Evolutionary conservation across 2,113 vertebrate genomes (phyloP), one percentile per base, ranked within the genome.

Genomic region (Accipiter cooperii): DNA sequence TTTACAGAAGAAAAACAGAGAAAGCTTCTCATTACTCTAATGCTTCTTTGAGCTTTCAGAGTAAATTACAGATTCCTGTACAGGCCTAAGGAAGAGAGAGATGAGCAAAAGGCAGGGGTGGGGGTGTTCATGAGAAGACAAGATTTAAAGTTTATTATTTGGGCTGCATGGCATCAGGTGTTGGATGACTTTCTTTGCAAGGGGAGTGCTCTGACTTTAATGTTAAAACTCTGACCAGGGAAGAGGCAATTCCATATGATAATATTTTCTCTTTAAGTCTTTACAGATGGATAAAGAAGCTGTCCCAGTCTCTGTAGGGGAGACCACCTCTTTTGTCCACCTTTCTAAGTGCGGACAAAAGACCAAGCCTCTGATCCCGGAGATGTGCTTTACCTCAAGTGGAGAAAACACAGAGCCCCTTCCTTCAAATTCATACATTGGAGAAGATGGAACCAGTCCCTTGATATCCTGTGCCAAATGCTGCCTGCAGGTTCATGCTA

Each of bases 331-430:
- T 0, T 94, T 96, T 3, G 26, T 86, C 26, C 52, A 94, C 9
- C 73, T 96, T 7, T 98, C 98, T 19, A 97, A 65, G 26, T 98
- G 98, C 0, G 98, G 99, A 64, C 98, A 98, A 75, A 98, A 89
- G 96, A 99, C 98, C 10, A 98, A 98, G 87, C 99, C 99, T 2
- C 97, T 99, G 89, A 98, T 99, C 93, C 99, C 99, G 0, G 99
- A 99, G 98, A 99, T 99, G 99, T 99, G 99, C 97, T 99, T 99
- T 96, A 99, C 99, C 15, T 98, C 98, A 1, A 98, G 99, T 2
- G 98, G 98, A 2, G 98, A 98, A 64, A 99, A 99, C 96, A 99
- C 98, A 0, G 99, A 99, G 94, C 99, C 99, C 1, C 98, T 99
- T 21, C 99, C 99, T 21, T 98, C 99, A 17, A 99, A 98, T 95